Evolutionary conservation across 2,888 invertebrate genomes (phyloP).

Genomic region (Carabus problematicus): DNA sequence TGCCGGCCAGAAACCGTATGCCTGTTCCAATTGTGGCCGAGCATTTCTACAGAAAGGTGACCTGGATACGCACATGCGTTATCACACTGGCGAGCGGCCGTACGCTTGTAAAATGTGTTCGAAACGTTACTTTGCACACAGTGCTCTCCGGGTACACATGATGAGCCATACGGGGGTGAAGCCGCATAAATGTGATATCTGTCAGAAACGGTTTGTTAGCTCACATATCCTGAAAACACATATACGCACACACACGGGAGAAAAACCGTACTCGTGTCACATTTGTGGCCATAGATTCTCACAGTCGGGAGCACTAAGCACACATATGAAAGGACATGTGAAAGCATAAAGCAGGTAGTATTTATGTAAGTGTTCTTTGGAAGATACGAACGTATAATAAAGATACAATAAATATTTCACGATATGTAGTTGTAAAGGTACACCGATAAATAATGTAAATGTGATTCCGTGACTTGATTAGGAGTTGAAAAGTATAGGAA

Average conservation of each 20-base stretch:
- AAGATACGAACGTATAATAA: too few species aligned
- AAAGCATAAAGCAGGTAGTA: background rate
- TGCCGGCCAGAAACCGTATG: constrained; percentile 41
- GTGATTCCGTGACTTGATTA: too few species aligned
- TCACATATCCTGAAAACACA: constrained; percentile 38
- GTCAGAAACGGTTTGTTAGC: constrained; percentile 42
- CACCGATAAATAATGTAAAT: too few species aligned
- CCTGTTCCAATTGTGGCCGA: constrained; percentile 41
- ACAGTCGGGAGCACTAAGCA: constrained; percentile 7
- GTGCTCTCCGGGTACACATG: constrained; percentile 40
- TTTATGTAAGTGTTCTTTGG: background rate
- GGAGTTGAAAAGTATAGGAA: too few species aligned
- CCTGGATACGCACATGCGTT: constrained; percentile 42
- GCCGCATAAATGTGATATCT: constrained; percentile 40
- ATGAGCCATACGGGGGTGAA: constrained; percentile 43
- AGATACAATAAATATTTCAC: too few species aligned
- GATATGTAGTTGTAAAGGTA: too few species aligned
- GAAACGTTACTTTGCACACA: constrained; percentile 43
- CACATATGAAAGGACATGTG: constrained; percentile 1
- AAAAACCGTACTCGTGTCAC: constrained; percentile 23
- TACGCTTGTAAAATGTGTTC: constrained; percentile 43
- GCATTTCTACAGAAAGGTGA: constrained; percentile 44
- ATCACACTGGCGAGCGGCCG: constrained; percentile 43
- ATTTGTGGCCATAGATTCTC: constrained; percentile 11
- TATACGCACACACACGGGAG: constrained; percentile 29